Percentiles rank a stretch among this genome's conserved stretches.
phyloP scores from a whole-genome alignment of 2,113 vertebrate species.

The Larimichthys crocea region DNA sequence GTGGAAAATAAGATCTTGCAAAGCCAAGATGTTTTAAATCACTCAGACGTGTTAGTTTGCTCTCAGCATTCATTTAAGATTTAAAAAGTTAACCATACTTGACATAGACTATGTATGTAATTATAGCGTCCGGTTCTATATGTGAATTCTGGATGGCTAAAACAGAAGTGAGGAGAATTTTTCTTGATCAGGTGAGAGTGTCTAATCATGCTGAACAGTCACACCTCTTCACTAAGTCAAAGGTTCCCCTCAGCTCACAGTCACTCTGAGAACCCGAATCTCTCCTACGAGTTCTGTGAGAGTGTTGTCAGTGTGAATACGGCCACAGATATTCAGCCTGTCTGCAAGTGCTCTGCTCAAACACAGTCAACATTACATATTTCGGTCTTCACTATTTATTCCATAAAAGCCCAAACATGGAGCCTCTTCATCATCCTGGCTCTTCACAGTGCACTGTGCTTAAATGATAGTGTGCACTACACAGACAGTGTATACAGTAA shows the following conservation, averaged over 20 bases:
- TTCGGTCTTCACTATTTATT: slow-evolving; percentile 2
- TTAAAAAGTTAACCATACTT: not conserved
- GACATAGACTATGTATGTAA: not conserved
- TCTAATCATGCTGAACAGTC: not conserved
- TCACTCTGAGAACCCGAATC: not conserved
- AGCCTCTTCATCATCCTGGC: slow-evolving; percentile 1
- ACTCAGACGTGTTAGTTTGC: not conserved
- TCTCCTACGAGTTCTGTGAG: not conserved
- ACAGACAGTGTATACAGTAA: slow-evolving; percentile 33
- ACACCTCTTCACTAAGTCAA: not conserved
- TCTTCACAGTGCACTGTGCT: slow-evolving; percentile 42
- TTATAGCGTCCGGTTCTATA: not conserved
- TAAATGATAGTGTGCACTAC: slow-evolving; percentile 34
- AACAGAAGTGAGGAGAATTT: not conserved
- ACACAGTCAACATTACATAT: slow-evolving; percentile 11
- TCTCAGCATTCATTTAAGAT: not conserved
- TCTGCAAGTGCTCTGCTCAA: not conserved
- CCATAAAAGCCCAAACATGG: slow-evolving; percentile 7
- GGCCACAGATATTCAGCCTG: not conserved
- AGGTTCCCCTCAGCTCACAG: not conserved
- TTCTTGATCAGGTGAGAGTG: not conserved
- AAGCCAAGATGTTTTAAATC: not conserved
- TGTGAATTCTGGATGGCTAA: not conserved
- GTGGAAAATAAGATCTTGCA: not conserved
- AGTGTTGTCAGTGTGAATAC: not conserved